Base-by-base conservation (phyloP, 92 coral and sea anemone species). In the Siderastrea radians region DNA sequence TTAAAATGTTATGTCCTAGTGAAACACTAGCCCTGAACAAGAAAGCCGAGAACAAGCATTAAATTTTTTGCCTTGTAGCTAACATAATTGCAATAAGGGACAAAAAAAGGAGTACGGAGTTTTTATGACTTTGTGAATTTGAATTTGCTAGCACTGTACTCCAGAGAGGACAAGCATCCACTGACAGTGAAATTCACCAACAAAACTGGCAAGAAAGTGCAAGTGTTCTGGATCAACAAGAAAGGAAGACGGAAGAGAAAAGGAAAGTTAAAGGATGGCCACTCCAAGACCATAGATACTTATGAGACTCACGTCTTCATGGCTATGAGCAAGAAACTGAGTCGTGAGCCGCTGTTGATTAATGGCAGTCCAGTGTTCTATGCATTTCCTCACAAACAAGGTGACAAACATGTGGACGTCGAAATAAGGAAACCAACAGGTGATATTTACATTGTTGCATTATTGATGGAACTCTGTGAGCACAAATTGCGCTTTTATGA, bases 171-270 rank as follows among this genome's bases (percentile, higher is more conserved):
- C 73, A 92, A 91, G 58, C 93, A 91, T 51, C 96, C 93, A 3
- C 7, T 98, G 84, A 89, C 91, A n/a, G 94, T 96, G 47, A 94
- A 85, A 80, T 98, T 98, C 89, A 88, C 92, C 52, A 98, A 98
- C 90, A 90, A 90, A 55, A 86, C 99, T 19, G 99, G 95, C 19
- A 92, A 86, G 71, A 95, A 94, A 61, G 94, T 94, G 68, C 50
- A 77, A 53, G 78, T 97, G 45, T 95, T 81, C 68, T 86, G 91
- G 92, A 90, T 97, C 82, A 91, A 95, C 88, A 95, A 91, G 69
- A 94, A 91, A 70, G 99, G 98, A 47, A 84, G 93, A 45, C 87
- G 89, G 47, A 93, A 95, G 84, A 68, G 64, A 57, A 74, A 85
- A 64, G 77, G 78, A 11, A 97, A 96, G 79, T 9, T 97, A 72